Evolutionary conservation across 1,140 invertebrate genomes (phyloP).

Genomic region (Gyrodactylus bullatarudis): DNA sequence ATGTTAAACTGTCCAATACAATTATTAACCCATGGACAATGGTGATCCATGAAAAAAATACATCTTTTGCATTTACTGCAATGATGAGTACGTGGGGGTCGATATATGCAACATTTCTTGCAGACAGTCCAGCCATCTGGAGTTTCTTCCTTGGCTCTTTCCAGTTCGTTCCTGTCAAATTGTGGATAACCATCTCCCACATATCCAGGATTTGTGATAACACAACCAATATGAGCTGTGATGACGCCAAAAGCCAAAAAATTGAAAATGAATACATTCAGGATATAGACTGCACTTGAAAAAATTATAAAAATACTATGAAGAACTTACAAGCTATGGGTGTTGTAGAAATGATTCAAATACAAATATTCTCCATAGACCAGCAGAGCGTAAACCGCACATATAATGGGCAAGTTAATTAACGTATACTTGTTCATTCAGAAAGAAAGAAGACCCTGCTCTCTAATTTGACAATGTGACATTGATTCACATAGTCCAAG

Average conservation of each 20-base stretch:
- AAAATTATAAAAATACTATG: neutral
- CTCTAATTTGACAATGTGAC: too few relatives aligned
- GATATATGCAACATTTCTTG: slow-evolving; percentile 41
- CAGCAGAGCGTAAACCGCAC: neutral
- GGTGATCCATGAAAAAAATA: slow-evolving; percentile 55
- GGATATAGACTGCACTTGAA: neutral
- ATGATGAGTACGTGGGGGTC: slow-evolving; percentile 49
- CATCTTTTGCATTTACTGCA: slow-evolving; percentile 54
- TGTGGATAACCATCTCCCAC: neutral
- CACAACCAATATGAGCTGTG: neutral
- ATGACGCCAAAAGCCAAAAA: neutral
- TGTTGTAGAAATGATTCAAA: neutral
- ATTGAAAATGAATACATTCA: neutral
- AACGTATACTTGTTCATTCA: neutral
- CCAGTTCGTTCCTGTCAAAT: neutral
- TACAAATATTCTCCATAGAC: neutral
- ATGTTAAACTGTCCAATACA: slow-evolving; percentile 69
- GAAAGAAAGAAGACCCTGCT: too few relatives aligned
- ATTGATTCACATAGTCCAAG: too few relatives aligned
- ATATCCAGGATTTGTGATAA: neutral
- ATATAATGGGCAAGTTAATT: neutral
- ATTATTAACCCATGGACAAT: slow-evolving; percentile 63
- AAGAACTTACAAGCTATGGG: neutral
- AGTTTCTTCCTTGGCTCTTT: neutral
- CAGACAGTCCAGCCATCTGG: slow-evolving; percentile 45